A percentile compares a stretch with the other conserved stretches of the same genome.
These are phyloP conservation scores for Coreius guichenoti DNA, from an alignment of 2,797 vertebrate genomes.

Conservation along the genomic window DNA sequence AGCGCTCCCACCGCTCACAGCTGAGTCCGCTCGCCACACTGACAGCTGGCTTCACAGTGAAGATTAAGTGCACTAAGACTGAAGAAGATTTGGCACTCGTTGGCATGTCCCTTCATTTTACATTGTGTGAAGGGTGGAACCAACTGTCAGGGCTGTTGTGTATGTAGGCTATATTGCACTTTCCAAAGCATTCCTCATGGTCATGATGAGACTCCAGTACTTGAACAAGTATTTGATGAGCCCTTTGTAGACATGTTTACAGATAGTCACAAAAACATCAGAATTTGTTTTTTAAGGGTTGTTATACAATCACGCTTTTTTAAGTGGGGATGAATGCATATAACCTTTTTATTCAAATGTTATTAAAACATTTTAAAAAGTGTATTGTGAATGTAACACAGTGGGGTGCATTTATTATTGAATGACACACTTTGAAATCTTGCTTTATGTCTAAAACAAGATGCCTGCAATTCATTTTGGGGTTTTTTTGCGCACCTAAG, in stretches of 20 bases:
- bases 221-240: conserved; percentile 30
- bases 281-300: conserved; percentile 1
- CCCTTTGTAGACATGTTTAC: conserved; percentile 44
- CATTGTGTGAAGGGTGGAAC: conserved; percentile 3
- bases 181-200: conserved; percentile 39
- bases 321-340: not conserved
- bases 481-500: not conserved
- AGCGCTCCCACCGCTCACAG: conserved; percentile 49
- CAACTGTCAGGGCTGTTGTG: not conserved
- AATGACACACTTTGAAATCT: not conserved
- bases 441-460: conserved; percentile 1
- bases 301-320: not conserved
- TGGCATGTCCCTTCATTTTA: not conserved
- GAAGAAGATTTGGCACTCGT: not conserved
- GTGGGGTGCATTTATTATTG: not conserved
- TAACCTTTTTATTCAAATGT: not conserved
- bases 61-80: conserved; percentile 19
- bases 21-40: not conserved
- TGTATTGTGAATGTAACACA: conserved; percentile 33
- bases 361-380: conserved; percentile 4
- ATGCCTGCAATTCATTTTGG: not conserved
- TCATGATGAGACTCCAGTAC: conserved; percentile 26
- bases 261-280: conserved; percentile 2
- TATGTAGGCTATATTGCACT: conserved; percentile 36
- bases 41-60: not conserved